phyloP scores from a whole-genome alignment of 2,888 invertebrate genomes.

The Pseudococcus viburni region DNA sequence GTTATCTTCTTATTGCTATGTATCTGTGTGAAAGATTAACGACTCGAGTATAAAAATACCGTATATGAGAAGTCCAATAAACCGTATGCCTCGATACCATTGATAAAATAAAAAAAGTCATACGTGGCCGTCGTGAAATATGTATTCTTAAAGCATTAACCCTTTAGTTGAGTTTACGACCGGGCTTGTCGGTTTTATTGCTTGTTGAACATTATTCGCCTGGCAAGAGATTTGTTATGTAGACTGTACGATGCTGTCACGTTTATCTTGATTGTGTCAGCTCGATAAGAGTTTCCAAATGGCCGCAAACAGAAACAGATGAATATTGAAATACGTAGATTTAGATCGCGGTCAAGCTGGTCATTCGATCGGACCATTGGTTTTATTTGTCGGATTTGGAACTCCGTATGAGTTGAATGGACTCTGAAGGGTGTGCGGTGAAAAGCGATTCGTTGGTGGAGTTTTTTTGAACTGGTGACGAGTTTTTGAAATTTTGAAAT shows the following conservation, averaged over 20 bases:
- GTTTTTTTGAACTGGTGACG: too few relatives aligned
- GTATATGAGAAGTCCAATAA: background rate
- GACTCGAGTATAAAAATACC: constrained; percentile 10
- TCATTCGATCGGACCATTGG: background rate
- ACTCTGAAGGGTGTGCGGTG: too few relatives aligned
- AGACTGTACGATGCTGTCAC: background rate
- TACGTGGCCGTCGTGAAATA: background rate
- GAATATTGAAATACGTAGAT: background rate
- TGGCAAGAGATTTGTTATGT: background rate
- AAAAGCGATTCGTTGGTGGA: too few relatives aligned
- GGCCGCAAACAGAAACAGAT: background rate
- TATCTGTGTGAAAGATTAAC: background rate
- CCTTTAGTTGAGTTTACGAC: background rate
- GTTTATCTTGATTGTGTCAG: background rate
- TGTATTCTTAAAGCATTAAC: constrained; percentile 21
- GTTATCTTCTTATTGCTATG: background rate
- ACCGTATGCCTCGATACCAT: background rate
- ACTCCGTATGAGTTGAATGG: too few relatives aligned
- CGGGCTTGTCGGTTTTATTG: constrained; percentile 9
- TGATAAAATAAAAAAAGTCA: background rate
- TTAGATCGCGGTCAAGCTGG: background rate
- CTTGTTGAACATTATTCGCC: constrained; percentile 10
- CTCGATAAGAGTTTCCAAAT: background rate
- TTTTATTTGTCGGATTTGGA: too few relatives aligned
- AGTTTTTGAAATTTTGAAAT: too few relatives aligned